Conservation (phyloP, 2,888 invertebrate species). For the Thelaira solivaga region DNA sequence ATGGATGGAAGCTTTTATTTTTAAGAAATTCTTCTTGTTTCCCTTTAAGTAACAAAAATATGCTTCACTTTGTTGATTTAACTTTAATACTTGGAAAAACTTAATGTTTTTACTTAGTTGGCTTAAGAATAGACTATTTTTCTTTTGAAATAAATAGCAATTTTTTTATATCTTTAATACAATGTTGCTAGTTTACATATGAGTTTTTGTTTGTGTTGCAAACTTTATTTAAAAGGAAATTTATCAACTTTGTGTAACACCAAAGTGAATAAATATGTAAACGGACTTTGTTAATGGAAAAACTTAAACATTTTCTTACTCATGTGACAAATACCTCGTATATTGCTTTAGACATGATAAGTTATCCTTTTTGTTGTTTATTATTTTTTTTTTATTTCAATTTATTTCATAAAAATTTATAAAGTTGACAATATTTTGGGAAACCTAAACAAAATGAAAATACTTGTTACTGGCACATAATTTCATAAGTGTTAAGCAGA, state of each 20-base stretch:
- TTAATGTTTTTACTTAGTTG: no score
- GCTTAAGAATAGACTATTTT: no score
- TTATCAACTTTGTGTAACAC: neutral
- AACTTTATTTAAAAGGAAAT: neutral
- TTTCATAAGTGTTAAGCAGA: constrained; percentile 29
- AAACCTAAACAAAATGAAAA: neutral
- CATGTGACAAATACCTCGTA: constrained; percentile 25
- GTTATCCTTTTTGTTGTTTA: constrained; percentile 7
- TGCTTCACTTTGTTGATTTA: no score
- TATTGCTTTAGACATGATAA: neutral
- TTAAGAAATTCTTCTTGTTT: no score
- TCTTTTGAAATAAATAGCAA: no score
- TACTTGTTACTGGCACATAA: constrained; percentile 16
- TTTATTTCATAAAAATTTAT: constrained; percentile 5
- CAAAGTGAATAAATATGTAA: neutral
- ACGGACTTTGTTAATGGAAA: neutral
- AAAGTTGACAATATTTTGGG: neutral
- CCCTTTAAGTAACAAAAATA: no score
- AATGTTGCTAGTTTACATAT: no score
- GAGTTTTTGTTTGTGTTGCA: neutral
- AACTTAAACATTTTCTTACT: constrained; percentile 6
- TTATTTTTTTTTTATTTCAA: neutral
- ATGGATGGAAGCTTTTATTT: no score
- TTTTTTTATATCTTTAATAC: no score
- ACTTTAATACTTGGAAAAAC: no score